A percentile compares a stretch with the other conserved stretches of the same genome.
These are phyloP conservation scores for Acanthis flammea DNA, from an alignment of 2,797 vertebrate genomes.

Conservation along the genomic window DNA sequence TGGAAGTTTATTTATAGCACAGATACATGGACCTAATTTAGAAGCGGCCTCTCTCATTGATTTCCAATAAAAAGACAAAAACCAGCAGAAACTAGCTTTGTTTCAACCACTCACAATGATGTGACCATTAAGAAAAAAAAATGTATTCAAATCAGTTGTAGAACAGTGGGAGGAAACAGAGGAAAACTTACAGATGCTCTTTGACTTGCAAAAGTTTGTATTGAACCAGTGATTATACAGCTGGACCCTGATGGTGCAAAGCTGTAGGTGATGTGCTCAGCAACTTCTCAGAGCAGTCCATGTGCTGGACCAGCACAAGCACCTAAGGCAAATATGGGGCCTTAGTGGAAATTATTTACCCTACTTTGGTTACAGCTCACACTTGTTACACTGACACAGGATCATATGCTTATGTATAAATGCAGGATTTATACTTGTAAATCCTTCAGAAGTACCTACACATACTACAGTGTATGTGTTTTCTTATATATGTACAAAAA, in stretches of 20 bases:
- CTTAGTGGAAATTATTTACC: background rate
- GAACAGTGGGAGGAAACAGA: background rate
- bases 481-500: background rate
- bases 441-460: background rate
- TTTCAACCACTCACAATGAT: background rate
- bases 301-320: background rate
- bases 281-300: background rate
- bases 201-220: background rate
- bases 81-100: background rate
- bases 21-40: slow-evolving; percentile 39
- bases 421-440: background rate
- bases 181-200: background rate
- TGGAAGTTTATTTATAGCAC: slow-evolving; percentile 22
- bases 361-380: background rate
- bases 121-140: background rate
- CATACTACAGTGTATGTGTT: background rate
- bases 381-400: background rate
- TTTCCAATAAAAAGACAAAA: slow-evolving; percentile 53
- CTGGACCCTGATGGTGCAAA: background rate
- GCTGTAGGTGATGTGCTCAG: background rate
- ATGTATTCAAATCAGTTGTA: background rate
- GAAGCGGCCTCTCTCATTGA: slow-evolving; percentile 25
- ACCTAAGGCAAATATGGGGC: background rate
- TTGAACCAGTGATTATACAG: background rate
- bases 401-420: background rate